phyloP scores from a whole-genome alignment of 2,888 invertebrate species.

The Chaetoderma sp. region DNA sequence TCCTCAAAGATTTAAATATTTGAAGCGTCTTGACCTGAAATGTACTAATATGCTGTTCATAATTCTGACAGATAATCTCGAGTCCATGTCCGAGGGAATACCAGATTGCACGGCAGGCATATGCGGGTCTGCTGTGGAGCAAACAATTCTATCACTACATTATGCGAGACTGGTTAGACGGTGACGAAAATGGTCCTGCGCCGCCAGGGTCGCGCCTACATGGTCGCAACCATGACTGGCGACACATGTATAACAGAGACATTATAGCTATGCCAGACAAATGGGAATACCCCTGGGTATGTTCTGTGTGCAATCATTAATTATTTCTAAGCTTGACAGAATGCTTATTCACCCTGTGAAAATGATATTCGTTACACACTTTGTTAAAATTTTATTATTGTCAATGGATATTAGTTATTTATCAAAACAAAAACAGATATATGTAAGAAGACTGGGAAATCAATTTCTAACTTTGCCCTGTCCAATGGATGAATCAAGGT shows the following conservation, averaged over 20 bases:
- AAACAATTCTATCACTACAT: constrained; percentile 68
- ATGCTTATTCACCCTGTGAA: too few relatives aligned
- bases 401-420: too few relatives aligned
- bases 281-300: constrained; percentile 70
- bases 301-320: constrained; percentile 15
- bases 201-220: constrained; percentile 2
- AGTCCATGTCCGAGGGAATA: constrained; percentile 31
- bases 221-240: constrained; percentile 49
- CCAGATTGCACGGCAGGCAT: constrained; percentile 61
- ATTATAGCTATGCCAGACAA: constrained; percentile 68
- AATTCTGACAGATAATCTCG: constrained; percentile 44
- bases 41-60: not conserved
- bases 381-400: too few relatives aligned
- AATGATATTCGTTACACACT: too few relatives aligned
- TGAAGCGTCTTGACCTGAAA: too few relatives aligned
- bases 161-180: constrained; percentile 42
- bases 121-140: constrained; percentile 68
- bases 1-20: too few relatives aligned
- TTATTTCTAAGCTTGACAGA: not conserved
- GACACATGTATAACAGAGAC: constrained; percentile 58
- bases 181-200: not conserved
- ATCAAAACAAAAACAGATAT: too few relatives aligned
- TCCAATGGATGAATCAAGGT: too few relatives aligned
- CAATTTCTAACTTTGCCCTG: too few relatives aligned
- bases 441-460: too few relatives aligned